Base-by-base conservation (phyloP, 2,113 vertebrate genomes). In the pig (Sus scrofa) region DNA sequence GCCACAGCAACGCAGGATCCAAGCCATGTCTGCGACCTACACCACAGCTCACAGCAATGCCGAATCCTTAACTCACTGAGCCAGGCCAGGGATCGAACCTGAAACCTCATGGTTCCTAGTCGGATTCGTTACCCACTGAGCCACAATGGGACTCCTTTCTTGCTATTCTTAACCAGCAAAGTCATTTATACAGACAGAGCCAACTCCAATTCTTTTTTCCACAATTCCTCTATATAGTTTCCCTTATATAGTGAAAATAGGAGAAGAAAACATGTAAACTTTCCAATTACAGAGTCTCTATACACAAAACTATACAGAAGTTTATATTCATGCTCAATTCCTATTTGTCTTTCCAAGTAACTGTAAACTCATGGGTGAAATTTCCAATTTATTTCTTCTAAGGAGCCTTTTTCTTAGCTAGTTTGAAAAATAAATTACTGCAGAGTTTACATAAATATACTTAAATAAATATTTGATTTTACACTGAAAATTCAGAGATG, bases 381-480 rank as follows among this genome's bases (percentile, higher is more conserved):
- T 34, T 74, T 92, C 22, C 62, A 30, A 27, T 52, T 83, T 83
- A 32, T 44, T 78, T 92, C 15, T 50, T 71, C 11, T 84, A 73
- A 70, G 44, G 4, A 84, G 19, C 4, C 3, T 68, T 91, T 86
- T 39, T 18, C 8, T 86, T 96, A 78, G 30, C 19, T 7, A 50
- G 5, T 73, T 83, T 16, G 6, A 27, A 86, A 88, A 68, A 58
- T 11, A 86, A 89, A 62, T 44, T 27, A 37, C 11, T 67, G 1
- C 16, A 82, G 26, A 73, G 4, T 10, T 93, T 56, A 58, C 4
- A 19, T 37, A 74, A 96, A 22, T 74, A 54, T 6, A n/a, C 44
- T 89, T 71, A 86, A 95, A 62, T 84, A 62, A 94, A 74, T 44
- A n/a, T 62, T 85, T n/a, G 13, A 15, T 70, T 88, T 71, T 44